These are phyloP conservation scores for Gymnocheta viridis DNA, from an alignment of 2,888 invertebrate species.

Conservation along the genomic window DNA sequence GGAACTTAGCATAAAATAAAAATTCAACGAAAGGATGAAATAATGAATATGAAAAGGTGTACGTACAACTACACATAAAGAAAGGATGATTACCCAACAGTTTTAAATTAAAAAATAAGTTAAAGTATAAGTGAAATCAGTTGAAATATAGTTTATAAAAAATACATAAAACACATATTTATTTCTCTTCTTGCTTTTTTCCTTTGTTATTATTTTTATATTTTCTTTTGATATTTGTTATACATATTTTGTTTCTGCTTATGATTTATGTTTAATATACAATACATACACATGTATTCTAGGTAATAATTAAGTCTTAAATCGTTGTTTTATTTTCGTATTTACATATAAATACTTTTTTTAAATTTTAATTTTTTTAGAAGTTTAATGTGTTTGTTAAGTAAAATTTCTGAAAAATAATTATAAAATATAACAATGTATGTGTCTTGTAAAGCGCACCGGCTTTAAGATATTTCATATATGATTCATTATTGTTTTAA, in stretches of 20 bases:
- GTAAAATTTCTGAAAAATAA: conserved; percentile 18
- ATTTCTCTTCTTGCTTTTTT: not conserved
- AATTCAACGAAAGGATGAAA: conserved; percentile 34
- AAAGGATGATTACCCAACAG: conserved; percentile 61
- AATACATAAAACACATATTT: not conserved
- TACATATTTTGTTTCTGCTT: conserved; percentile 6
- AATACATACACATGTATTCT: conserved; percentile 6
- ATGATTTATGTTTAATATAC: conserved; percentile 41
- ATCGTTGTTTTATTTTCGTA: conserved; percentile 30
- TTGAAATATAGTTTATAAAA: conserved; percentile 15
- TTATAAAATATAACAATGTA: conserved; percentile 29
- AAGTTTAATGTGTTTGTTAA: conserved; percentile 48
- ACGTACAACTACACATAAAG: conserved; percentile 31
- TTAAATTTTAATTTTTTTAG: conserved; percentile 31
- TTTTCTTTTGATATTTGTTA: conserved; percentile 2
- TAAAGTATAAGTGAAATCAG: conserved; percentile 36
- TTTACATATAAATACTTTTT: conserved; percentile 11
- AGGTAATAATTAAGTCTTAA: conserved; percentile 37
- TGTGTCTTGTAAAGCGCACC: conserved; percentile 69
- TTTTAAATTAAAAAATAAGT: conserved; percentile 60
- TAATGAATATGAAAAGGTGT: conserved; percentile 9
- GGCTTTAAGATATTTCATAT: conserved; percentile 62
- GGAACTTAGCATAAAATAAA: conserved; percentile 75
- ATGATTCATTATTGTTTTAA: conserved; percentile 46
- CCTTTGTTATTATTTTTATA: conserved; percentile 13